Base-by-base conservation (phyloP, 2,113 vertebrate genomes). In the Paradisaea rubra region DNA sequence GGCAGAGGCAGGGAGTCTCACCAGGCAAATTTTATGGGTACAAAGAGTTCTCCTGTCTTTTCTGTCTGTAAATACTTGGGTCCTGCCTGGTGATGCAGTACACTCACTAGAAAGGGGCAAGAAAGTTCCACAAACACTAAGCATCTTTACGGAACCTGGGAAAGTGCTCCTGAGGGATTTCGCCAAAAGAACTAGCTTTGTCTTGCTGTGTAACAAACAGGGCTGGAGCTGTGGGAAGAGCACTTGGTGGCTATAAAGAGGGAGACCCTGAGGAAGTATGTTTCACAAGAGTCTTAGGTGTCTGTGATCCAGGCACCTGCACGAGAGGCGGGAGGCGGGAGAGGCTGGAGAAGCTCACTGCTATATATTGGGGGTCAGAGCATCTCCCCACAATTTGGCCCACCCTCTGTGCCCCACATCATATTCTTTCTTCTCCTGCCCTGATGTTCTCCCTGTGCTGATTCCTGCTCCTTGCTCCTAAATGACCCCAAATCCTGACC, bases 261-360 rank as follows among this genome's bases (percentile, higher is more conserved):
- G 7, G 4, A 22, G 4, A 2, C 3, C 6, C 31, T 64, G 17
- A 66, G 69, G 2, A 21, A 16, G 18, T 20, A 7, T 11, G 2
- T 50, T 79, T 74, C 28, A 57, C 9, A 66, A 27, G 7, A 49
- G 4, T 2, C 3, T 44, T 0, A 2, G 30, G 13, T 1, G 1
- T 31, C 7, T 72, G 30, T 15, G 21, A 39, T 19, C 15, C 31
- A 24, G 50, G 15, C 4, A 39, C 1, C 13, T 19, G 5, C 22
- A 11, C 33, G 23, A 33, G 30, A 16, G 4, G 1, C 14, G 45
- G 16, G 11, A 65, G 8, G 19, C 2, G 1, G 50, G 12, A 68
- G 10, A 72, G 8, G 2, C 18, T 72, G 20, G 10, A 13, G 13
- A 76, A 50, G 5, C 7, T 10, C 7, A 5, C 24, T 9, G 3